These are phyloP conservation scores for Hirundichthys speculiger DNA, from an alignment of 2,113 vertebrate genomes.

Conservation along the genomic window DNA sequence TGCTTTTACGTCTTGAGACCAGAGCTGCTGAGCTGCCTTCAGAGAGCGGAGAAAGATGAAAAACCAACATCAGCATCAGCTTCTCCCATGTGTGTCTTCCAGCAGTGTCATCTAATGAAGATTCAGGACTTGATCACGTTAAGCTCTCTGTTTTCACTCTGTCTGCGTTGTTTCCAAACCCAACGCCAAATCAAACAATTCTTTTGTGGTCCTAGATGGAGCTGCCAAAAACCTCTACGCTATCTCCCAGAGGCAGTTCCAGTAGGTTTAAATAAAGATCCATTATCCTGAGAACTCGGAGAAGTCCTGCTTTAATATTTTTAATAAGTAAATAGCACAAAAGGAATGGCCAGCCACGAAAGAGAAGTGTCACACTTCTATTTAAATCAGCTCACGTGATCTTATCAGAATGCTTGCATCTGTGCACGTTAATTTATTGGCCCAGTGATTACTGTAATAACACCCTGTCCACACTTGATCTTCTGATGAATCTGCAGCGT, in stretches of 20 bases:
- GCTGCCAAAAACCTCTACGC: constrained; percentile 46
- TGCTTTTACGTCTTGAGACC: constrained; percentile 41
- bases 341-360: constrained; percentile 4
- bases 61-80: constrained; percentile 33
- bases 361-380: constrained; percentile 20
- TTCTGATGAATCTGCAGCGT: constrained; percentile 30
- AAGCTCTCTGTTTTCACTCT: constrained; percentile 58
- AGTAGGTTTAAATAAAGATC: constrained; percentile 31
- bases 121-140: constrained; percentile 62
- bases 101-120: constrained; percentile 55
- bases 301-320: constrained; percentile 10
- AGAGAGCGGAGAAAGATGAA: constrained; percentile 46
- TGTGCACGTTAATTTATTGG: constrained; percentile 29
- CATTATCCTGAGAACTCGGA: constrained; percentile 12
- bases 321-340: constrained; percentile 10
- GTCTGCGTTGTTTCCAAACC: constrained; percentile 70
- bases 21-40: constrained; percentile 36
- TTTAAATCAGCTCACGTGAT: constrained; percentile 17
- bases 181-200: constrained; percentile 74
- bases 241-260: constrained; percentile 56
- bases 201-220: constrained; percentile 51
- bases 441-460: constrained; percentile 17
- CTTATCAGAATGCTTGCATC: constrained; percentile 18
- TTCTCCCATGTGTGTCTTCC: constrained; percentile 59
- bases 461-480: constrained; percentile 40